phyloP scores from a whole-genome alignment of 2,113 vertebrate species.

The Dipodomys ordii region DNA sequence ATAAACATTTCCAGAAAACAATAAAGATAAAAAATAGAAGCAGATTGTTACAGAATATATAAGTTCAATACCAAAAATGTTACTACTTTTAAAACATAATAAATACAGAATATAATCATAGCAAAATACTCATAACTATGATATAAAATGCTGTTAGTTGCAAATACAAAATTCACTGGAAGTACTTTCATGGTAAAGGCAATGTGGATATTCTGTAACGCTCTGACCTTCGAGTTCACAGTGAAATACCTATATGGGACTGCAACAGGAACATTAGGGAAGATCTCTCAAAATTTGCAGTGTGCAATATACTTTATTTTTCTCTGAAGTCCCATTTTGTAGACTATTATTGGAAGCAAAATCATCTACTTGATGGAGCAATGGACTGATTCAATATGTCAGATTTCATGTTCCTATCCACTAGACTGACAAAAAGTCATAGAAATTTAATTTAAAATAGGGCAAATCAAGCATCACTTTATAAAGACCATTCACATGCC shows the following conservation, averaged over 20 bases:
- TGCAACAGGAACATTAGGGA: constrained; percentile 63
- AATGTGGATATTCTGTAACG: constrained; percentile 19
- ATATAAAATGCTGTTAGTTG: constrained; percentile 14
- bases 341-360: constrained; percentile 72
- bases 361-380: constrained; percentile 74
- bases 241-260: constrained; percentile 13
- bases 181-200: background rate
- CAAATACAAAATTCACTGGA: constrained; percentile 19
- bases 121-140: background rate
- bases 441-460: constrained; percentile 79
- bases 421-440: constrained; percentile 74
- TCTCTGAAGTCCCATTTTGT: constrained; percentile 77
- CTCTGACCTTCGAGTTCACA: constrained; percentile 56
- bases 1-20: background rate
- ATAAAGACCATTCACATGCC: constrained; percentile 73
- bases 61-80: constrained; percentile 10
- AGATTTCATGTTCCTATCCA: constrained; percentile 73
- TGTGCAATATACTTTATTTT: constrained; percentile 72
- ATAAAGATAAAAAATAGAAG: background rate
- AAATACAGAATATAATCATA: background rate
- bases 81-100: background rate
- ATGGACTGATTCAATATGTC: constrained; percentile 78
- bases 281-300: constrained; percentile 63
- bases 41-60: background rate
- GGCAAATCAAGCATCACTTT: constrained; percentile 79